These are phyloP conservation scores for Semotilus atromaculatus DNA, from an alignment of 2,797 vertebrate genomes.

Conservation along the genomic window DNA sequence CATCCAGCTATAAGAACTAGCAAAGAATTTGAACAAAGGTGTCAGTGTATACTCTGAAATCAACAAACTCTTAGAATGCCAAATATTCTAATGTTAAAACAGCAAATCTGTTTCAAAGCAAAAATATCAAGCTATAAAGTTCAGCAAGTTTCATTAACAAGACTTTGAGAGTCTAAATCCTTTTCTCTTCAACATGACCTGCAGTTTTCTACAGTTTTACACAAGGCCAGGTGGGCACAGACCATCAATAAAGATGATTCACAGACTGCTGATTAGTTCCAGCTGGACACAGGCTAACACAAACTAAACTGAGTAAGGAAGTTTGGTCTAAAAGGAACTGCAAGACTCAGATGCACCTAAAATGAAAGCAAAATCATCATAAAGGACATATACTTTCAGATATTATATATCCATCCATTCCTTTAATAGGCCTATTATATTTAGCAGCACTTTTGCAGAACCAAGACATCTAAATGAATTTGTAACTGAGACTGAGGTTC, in stretches of 20 bases:
- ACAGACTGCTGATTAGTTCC: constrained; percentile 42
- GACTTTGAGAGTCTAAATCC: background rate
- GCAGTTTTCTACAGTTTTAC: background rate
- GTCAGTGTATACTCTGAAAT: background rate
- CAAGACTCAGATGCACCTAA: background rate
- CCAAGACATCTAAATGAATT: background rate
- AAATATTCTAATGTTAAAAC: background rate
- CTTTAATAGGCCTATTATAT: background rate
- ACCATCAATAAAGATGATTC: constrained; percentile 33
- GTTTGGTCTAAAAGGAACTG: background rate
- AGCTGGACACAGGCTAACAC: constrained; percentile 27
- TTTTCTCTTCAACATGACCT: constrained; percentile 4
- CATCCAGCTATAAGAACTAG: constrained; percentile 1
- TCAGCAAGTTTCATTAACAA: background rate
- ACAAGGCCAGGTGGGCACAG: constrained; percentile 34
- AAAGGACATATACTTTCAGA: background rate
- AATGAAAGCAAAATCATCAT: background rate
- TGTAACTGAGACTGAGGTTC: background rate
- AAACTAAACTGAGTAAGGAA: background rate
- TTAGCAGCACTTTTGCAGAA: background rate
- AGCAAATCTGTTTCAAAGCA: background rate
- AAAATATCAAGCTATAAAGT: background rate
- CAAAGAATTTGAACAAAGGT: background rate
- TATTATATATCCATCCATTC: background rate
- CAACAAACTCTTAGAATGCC: background rate